Percentiles rank a stretch among this genome's conserved stretches.
Evolutionary conservation across 2,888 invertebrate species (phyloP).

Genomic region (Eulithis testata): DNA sequence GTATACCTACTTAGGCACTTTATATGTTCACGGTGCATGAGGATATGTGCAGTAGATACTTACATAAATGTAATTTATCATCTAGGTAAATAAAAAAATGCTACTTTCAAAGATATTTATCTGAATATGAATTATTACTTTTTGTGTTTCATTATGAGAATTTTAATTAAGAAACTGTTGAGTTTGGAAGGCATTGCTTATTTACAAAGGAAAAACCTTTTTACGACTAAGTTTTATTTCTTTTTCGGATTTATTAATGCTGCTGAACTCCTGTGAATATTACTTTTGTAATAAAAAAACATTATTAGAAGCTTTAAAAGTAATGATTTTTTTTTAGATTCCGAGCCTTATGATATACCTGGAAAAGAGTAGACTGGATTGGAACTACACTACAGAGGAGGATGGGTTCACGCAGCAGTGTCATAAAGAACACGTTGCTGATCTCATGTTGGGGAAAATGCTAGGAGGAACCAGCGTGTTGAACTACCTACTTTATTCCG

Average conservation of each 20-base stretch:
- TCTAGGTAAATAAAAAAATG: too few species aligned
- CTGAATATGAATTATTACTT: not conserved
- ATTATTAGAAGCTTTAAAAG: not conserved
- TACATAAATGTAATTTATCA: too few species aligned
- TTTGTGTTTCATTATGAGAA: conserved; percentile 1
- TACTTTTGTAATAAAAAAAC: not conserved
- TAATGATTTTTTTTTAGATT: conserved; percentile 39
- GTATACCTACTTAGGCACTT: too few species aligned
- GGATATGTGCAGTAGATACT: too few species aligned
- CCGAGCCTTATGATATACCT: conserved; percentile 42
- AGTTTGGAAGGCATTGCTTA: conserved; percentile 1
- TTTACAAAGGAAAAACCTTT: conserved; percentile 4
- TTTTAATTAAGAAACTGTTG: conserved; percentile 10
- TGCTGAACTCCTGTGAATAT: not conserved
- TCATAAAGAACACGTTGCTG: conserved; percentile 31
- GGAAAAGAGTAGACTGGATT: conserved; percentile 37
- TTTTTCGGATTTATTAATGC: not conserved
- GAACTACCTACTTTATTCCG: conserved; percentile 37
- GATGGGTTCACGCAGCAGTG: conserved; percentile 30
- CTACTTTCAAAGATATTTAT: not conserved
- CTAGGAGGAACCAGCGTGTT: conserved; percentile 45
- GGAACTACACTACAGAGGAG: conserved; percentile 43
- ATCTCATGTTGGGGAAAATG: conserved; percentile 42
- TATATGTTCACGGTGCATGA: too few species aligned
- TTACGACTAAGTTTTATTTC: conserved; percentile 1